Conservation (phyloP, 23 tunicate species). For the Ciona savignyi region DNA sequence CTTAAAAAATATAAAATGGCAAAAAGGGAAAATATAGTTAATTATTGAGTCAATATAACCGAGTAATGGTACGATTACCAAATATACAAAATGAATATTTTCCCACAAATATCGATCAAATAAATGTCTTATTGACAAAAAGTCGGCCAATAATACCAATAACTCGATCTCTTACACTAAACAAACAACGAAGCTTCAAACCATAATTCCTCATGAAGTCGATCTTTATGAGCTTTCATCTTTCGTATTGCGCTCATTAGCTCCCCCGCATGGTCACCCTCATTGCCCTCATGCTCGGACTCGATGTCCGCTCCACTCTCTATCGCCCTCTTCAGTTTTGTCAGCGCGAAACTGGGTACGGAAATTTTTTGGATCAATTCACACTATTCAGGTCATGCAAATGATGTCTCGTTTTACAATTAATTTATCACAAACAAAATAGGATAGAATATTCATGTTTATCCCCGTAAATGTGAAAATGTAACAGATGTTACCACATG, state of each 20-base stretch:
- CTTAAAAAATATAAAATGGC: too few relatives aligned
- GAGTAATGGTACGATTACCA: not conserved
- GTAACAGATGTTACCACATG: too few relatives aligned
- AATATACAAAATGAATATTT: not conserved
- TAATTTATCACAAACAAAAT: not conserved
- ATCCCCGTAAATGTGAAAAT: too few relatives aligned
- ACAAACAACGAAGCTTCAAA: not conserved
- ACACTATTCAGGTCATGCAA: too few relatives aligned
- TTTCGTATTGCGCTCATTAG: conserved; percentile 54
- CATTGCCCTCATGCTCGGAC: conserved; percentile 26
- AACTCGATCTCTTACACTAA: not conserved
- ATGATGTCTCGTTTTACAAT: too few relatives aligned
- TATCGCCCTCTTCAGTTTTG: conserved; percentile 21
- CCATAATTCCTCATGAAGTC: conserved; percentile 94
- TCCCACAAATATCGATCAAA: too few relatives aligned
- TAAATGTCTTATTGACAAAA: not conserved
- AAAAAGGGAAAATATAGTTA: not conserved
- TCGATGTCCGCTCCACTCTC: conserved; percentile 20
- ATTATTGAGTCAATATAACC: too few relatives aligned
- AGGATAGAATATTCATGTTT: too few relatives aligned
- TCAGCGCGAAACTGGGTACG: conserved; percentile 21
- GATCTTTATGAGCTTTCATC: conserved; percentile 71
- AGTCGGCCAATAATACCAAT: not conserved
- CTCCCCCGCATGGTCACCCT: conserved; percentile 56
- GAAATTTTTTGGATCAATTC: too few relatives aligned